phyloP scores from a whole-genome alignment of 2,888 invertebrate species.

The Cheiracanthium punctorium region DNA sequence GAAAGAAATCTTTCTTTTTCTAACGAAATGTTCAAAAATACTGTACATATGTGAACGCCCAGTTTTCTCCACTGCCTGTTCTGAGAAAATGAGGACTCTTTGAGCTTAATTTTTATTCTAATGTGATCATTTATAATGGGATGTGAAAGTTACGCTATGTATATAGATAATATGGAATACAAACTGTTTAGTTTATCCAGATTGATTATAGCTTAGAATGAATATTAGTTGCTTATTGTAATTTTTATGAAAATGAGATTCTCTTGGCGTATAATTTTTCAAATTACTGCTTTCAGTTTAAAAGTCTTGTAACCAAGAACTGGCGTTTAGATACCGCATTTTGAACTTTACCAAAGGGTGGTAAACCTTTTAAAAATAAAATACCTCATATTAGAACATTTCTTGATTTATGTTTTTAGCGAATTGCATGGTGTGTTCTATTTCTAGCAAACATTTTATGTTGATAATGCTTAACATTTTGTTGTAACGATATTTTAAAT shows the following conservation, averaged over 20 bases:
- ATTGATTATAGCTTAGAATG: not conserved
- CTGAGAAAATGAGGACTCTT: not conserved
- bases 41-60: not conserved
- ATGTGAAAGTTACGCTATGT: not conserved
- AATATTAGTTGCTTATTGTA: not conserved
- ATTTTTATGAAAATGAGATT: not conserved
- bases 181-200: not conserved
- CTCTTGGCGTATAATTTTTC: not conserved
- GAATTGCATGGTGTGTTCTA: no score
- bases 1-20: not conserved
- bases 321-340: no score
- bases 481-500: no score
- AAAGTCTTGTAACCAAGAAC: no score
- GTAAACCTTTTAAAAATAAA: no score
- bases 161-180: not conserved
- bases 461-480: no score
- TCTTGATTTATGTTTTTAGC: no score
- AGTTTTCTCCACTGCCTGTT: not conserved
- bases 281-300: not conserved
- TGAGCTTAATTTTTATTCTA: constrained; percentile 7
- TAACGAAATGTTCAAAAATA: not conserved
- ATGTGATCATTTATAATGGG: not conserved
- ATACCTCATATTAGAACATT: no score
- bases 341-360: no score
- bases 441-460: no score